Evolutionary conservation across 2,797 vertebrate genomes (phyloP), one percentile per base, ranked within the genome.

Genomic region (Lacerta agilis): DNA sequence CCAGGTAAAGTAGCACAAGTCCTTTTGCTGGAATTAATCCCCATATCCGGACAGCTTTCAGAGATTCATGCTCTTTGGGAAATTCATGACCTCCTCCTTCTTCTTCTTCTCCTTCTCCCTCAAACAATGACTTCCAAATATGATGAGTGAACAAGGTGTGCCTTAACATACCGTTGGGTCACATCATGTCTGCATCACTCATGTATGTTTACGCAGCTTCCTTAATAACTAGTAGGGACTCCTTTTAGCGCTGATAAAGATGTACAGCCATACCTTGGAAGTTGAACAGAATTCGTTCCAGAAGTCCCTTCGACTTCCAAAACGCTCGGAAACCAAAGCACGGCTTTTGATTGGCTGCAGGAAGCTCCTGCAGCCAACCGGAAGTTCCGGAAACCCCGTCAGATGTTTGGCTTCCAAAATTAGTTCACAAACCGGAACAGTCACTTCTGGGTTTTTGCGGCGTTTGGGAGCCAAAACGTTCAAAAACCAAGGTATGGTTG

Each of bases 41-140:
- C 90, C 87, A n/a, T 85, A 79, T 79, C 90, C 2, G 0, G 80
- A 87, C 91, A 89, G 87, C 94, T 88, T 90, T 0, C 0, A 92
- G 85, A 86, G 91, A 92, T 88, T 89, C 84, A 45, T 91, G 88
- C 87, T 93, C 4, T 1, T 91, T 78, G 81, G 87, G 88, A 95
- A 95, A 93, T 94, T 89, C 92, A 91, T 92, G 92, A 90, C 90
- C 94, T 76, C 73, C 78, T 92, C 92, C 87, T 83, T 8, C 58
- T 58, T 82, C 72, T 80, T 91, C 78, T 92, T 93, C 87, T 83
- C 10, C 58, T 58, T 82, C 72, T 80, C 91, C 85, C 87, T 75
- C 0, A 67, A 27, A 92, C 85, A 82, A 91, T 89, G 86, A 84
- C 93, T 91, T 88, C 91, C 82, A 91, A 78, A 88, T 88, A 83